Percentiles rank a stretch among this genome's conserved stretches.
These are phyloP conservation scores for Pantherophis guttatus DNA, from an alignment of 2,113 vertebrate genomes.

Conservation along the genomic window DNA sequence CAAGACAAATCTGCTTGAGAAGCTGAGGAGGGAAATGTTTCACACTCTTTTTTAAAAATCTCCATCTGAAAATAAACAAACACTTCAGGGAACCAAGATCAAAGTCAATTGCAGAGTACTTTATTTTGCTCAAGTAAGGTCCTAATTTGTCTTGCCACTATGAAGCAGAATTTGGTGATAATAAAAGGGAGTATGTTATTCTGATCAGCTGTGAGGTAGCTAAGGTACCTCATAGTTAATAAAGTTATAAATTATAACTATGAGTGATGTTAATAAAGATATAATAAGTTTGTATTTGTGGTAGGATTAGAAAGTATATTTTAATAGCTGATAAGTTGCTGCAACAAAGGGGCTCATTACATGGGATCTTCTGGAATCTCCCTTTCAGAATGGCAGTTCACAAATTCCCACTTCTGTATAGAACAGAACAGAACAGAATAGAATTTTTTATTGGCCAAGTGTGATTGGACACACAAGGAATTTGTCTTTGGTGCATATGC, in stretches of 20 bases:
- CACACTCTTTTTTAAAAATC: slow-evolving; percentile 44
- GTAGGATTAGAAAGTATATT: neutral
- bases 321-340: neutral
- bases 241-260: too few species aligned
- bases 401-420: neutral
- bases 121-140: neutral
- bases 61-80: slow-evolving; percentile 29
- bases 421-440: too few species aligned
- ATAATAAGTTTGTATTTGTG: neutral
- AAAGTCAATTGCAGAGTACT: neutral
- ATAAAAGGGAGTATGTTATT: neutral
- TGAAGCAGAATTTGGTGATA: neutral
- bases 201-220: neutral
- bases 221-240: neutral
- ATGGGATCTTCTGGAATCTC: neutral
- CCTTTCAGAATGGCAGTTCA: neutral
- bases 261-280: neutral
- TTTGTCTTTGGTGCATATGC: too few species aligned
- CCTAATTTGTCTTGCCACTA: neutral
- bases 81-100: slow-evolving; percentile 23
- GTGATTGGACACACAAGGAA: too few species aligned
- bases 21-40: slow-evolving; percentile 10
- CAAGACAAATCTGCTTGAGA: slow-evolving; percentile 34
- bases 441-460: too few species aligned
- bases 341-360: neutral